phyloP scores from a whole-genome alignment of 1,140 invertebrate genomes.

The Lanistes nyassanus region DNA sequence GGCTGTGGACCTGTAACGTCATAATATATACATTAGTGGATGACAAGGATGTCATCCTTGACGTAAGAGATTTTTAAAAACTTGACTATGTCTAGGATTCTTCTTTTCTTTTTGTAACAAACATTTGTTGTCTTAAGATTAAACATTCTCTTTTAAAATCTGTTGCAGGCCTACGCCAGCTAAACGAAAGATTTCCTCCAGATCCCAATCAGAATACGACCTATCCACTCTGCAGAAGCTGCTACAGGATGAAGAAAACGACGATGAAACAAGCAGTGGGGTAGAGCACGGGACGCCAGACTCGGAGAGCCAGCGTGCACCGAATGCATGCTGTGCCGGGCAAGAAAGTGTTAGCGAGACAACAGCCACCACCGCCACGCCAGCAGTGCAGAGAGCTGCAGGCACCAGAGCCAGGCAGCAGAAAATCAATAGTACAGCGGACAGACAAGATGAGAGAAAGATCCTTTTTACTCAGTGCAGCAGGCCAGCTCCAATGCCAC shows the following conservation, averaged over 20 bases:
- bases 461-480: neutral
- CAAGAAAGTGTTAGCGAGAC: no score
- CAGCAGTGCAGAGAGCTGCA: neutral
- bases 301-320: no score
- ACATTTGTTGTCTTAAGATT: no score
- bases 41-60: no score
- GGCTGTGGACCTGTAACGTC: no score
- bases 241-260: neutral
- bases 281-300: neutral
- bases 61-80: neutral
- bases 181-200: constrained; percentile 9
- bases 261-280: constrained; percentile 2
- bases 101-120: neutral
- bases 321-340: no score
- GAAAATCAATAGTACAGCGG: constrained; percentile 16
- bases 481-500: neutral
- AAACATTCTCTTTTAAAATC: neutral
- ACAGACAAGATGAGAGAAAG: constrained; percentile 12
- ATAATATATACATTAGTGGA: no score
- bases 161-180: neutral
- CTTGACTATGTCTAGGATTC: neutral
- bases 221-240: constrained; percentile 13
- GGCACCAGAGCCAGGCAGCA: neutral
- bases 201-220: constrained; percentile 30
- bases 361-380: neutral